Evolutionary conservation across 1,140 invertebrate genomes (phyloP).

Genomic region (Listronotus bonariensis): DNA sequence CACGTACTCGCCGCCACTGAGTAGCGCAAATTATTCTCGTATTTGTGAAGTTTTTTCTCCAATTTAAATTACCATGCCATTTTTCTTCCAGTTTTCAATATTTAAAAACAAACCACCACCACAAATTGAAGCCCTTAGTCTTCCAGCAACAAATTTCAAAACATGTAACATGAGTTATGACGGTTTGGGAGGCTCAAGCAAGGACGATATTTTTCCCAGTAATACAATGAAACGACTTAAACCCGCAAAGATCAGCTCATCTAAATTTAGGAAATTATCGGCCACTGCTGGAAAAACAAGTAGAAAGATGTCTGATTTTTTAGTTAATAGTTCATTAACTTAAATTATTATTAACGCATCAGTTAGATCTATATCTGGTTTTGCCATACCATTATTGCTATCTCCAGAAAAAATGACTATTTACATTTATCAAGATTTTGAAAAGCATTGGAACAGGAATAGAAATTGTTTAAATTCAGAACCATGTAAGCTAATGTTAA

Average conservation of each 20-base stretch:
- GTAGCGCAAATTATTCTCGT: no score
- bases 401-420: no score
- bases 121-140: neutral
- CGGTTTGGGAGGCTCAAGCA: constrained; percentile 46
- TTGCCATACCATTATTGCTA: no score
- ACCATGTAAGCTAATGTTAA: no score
- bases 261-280: constrained; percentile 30
- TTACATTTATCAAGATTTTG: no score
- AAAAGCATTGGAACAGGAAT: no score
- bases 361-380: no score
- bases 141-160: neutral
- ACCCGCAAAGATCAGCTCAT: constrained; percentile 2
- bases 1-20: no score
- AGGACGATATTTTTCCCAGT: constrained; percentile 44
- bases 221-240: constrained; percentile 32
- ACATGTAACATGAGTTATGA: constrained; percentile 35
- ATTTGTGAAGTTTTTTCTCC: no score
- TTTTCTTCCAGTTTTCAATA: constrained; percentile 39
- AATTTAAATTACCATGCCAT: neutral
- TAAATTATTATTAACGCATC: no score
- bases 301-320: neutral
- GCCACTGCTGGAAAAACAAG: constrained; percentile 20
- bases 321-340: constrained; percentile 1
- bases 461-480: no score
- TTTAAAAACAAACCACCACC: constrained; percentile 32